phyloP scores from a whole-genome alignment of 1,140 invertebrate genomes.

The Drosophila kurseongensis region DNA sequence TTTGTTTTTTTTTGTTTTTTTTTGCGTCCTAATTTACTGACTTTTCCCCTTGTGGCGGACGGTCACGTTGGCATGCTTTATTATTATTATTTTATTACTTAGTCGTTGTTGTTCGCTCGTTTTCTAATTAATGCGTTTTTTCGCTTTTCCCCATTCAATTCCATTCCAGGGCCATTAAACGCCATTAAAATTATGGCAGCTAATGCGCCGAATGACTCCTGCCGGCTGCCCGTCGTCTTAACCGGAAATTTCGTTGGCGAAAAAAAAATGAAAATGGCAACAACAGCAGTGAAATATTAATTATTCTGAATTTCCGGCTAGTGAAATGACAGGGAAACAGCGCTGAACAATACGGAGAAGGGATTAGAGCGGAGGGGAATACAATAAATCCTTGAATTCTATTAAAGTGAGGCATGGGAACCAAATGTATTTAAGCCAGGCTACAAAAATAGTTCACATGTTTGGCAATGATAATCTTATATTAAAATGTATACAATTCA shows the following conservation, averaged over 20 bases:
- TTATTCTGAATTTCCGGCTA: slow-evolving; percentile 63
- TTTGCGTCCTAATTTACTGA: slow-evolving; percentile 62
- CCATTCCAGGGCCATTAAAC: slow-evolving; percentile 63
- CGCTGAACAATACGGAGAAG: not conserved
- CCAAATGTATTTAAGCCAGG: too few species aligned
- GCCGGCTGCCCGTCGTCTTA: slow-evolving; percentile 41
- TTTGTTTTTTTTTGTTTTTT: slow-evolving; percentile 54
- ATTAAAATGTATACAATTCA: too few species aligned
- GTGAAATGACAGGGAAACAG: slow-evolving; percentile 35
- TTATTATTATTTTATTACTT: slow-evolving; percentile 76
- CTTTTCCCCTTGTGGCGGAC: slow-evolving; percentile 13
- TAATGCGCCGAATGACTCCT: slow-evolving; percentile 53
- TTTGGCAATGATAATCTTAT: too few species aligned
- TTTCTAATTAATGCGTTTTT: slow-evolving; percentile 74
- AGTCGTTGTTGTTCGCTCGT: slow-evolving; percentile 47
- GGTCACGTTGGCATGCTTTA: slow-evolving; percentile 65
- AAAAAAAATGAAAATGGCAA: slow-evolving; percentile 20
- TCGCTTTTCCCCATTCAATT: not conserved
- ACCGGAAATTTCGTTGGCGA: slow-evolving; percentile 63
- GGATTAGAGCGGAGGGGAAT: not conserved
- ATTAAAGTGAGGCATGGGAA: not conserved
- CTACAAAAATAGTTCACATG: too few species aligned
- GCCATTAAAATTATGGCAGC: slow-evolving; percentile 77
- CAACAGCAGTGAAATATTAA: slow-evolving; percentile 55
- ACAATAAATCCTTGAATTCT: not conserved